Evolutionary conservation across 2,888 invertebrate genomes (phyloP), one percentile per base, ranked within the genome.

Genomic region (Cabera pusaria): DNA sequence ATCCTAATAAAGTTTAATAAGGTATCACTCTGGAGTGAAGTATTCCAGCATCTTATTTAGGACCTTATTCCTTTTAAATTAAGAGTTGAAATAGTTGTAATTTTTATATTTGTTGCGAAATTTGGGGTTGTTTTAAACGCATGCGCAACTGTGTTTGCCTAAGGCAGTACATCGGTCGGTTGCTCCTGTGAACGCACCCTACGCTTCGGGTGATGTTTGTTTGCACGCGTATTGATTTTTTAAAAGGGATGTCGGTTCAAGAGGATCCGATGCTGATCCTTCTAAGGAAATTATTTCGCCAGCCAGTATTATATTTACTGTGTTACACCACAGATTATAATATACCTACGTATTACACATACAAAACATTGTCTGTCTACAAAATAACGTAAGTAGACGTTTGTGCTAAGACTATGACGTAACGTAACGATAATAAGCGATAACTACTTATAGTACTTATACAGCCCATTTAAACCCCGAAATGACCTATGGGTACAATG

Each of bases 111-210:
- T 18, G 22, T n/a, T 26, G 7, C 18, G 14, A 31, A 25, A 54
- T 61, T 54, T 56, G 52, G 54, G 59, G 52, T 34, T 16, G 23
- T 10, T 23, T 59, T 59, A 49, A 27, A 43, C 61, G 65, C 64
- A 61, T 64, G 65, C 64, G 63, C 57, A 49, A 36, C 28, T 16
- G 26, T 20, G 11, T 27, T 19, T 22, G 36, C 52, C 43, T 12
- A 21, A 34, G 44, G 49, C 52, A 17, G 37, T 29, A 45, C 48
- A 41, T 41, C 22, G 28, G 39, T 41, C 22, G 28, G 37, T 34
- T 35, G 47, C 47, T 29, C 37, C 45, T 47, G 9, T 39, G 40
- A 44, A 37, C 46, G 49, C 37, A 45, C 49, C 43, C 44, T 39
- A 32, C 41, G 47, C 29, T 49, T 21, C 33, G 27, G 39, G 44